Base-by-base conservation (phyloP, 1,140 invertebrate genomes). In the Macrobrachium rosenbergii region DNA sequence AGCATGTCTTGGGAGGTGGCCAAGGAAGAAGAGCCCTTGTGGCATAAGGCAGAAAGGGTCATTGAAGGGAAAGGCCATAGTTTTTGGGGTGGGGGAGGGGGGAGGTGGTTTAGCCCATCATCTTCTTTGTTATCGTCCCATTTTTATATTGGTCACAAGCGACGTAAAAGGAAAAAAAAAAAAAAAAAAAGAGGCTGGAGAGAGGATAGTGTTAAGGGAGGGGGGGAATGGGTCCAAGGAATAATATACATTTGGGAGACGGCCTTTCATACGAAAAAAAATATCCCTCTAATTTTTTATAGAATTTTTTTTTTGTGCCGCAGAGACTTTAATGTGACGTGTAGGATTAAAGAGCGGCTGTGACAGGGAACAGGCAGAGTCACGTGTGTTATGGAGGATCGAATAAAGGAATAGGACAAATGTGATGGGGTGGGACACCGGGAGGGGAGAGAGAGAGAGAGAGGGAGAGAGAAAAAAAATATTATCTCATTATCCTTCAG, bases 391-490 rank as follows among this genome's bases (percentile, higher is more conserved):
- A 37, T 37, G 3, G 28, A 37, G 28, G n/a, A n/a, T 37, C 28
- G 28, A 37, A 37, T 37, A 37, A 37, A 37, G 28, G 3, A 37
- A 1, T 2, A 37, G 28, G 28, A 37, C 3, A 37, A 37, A 37
- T 2, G 28, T 37, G 3, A 37, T 37, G 28, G 28, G 28, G 3
- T 37, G 28, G 28, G 28, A 37, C 28, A 37, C 28, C 21, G n/a
- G 75, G n/a, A 14, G 3, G 3, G n/a, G 75, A 37, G 28, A 77
- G 75, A 37, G 75, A 77, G 28, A 37, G 75, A 77, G 28, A 77
- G 75, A 77, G 75, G 37, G 75, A 37, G 28, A 77, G 75, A 77
- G 75, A 77, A 10, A 37, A 75, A 2, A 75, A 37, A 17, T 7
- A 75, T n/a, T 7, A 75, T n/a, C 17, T 19, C 73, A n/a, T 19